A percentile compares a stretch with the other conserved stretches of the same genome.
phyloP scores from a whole-genome alignment of 1,140 invertebrate species.

The Protaetia brevitarsis region DNA sequence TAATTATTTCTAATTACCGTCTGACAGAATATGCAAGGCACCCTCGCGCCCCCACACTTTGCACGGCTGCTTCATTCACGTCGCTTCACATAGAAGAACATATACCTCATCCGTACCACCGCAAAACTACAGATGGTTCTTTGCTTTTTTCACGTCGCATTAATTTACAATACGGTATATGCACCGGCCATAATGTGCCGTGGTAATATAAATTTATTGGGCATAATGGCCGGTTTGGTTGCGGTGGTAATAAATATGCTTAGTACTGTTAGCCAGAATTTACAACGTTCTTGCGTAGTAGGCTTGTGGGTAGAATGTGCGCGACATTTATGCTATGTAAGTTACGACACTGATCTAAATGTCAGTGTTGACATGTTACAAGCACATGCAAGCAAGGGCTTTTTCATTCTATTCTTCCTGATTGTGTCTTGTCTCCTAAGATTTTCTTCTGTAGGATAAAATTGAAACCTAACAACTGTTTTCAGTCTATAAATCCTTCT shows the following conservation, averaged over 20 bases:
- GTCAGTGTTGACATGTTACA: not conserved
- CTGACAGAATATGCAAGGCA: no score
- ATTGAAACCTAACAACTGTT: no score
- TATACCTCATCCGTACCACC: not conserved
- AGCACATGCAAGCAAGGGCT: not conserved
- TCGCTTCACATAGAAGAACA: not conserved
- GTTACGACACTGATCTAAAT: not conserved
- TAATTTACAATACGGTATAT: not conserved
- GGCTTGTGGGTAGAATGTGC: not conserved
- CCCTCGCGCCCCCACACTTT: not conserved
- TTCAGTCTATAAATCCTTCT: no score
- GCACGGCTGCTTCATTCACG: not conserved
- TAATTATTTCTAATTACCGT: not conserved
- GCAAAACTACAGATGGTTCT: not conserved
- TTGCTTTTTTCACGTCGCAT: not conserved
- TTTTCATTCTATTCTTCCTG: no score
- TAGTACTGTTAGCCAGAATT: constrained; percentile 12
- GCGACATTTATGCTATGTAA: not conserved
- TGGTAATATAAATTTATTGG: constrained; percentile 7
- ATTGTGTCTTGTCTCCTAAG: no score
- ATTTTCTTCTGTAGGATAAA: no score
- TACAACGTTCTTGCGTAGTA: not conserved
- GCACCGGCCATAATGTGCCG: not conserved
- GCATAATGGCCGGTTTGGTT: not conserved
- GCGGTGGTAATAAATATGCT: not conserved